Evolutionary conservation across 2,888 invertebrate genomes (phyloP).

Genomic region (Amphipoea lucens): DNA sequence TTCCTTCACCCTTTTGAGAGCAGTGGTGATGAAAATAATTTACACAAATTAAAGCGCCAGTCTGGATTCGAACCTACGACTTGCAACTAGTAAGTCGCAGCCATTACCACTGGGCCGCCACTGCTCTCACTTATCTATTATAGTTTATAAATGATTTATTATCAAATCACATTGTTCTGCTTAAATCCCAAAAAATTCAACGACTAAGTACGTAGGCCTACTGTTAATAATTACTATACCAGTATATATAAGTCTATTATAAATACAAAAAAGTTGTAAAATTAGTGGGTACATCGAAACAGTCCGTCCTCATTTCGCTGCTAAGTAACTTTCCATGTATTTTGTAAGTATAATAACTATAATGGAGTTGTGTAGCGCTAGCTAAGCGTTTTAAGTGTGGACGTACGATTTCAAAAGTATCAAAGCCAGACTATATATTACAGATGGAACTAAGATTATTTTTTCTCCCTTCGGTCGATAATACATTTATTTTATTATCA

Average conservation of each 20-base stretch:
- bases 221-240: too few relatives aligned
- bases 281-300: slow-evolving; percentile 1
- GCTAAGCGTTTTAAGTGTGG: background rate
- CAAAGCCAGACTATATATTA: background rate
- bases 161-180: background rate
- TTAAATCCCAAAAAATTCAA: background rate
- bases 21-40: too few relatives aligned
- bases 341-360: slow-evolving; percentile 1
- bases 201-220: background rate
- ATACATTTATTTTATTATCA: slow-evolving; percentile 1
- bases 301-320: slow-evolving; percentile 31
- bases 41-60: too few relatives aligned
- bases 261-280: background rate
- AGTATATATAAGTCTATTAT: background rate
- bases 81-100: too few relatives aligned
- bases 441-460: background rate
- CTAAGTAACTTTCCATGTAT: slow-evolving; percentile 53
- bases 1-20: too few relatives aligned
- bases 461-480: background rate
- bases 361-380: background rate
- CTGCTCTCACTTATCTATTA: background rate
- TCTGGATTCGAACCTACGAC: too few relatives aligned
- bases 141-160: background rate
- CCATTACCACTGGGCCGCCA: too few relatives aligned
- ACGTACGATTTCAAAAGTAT: background rate